Evolutionary conservation across 1,140 invertebrate genomes (phyloP).

Genomic region (Riptortus pedestris): DNA sequence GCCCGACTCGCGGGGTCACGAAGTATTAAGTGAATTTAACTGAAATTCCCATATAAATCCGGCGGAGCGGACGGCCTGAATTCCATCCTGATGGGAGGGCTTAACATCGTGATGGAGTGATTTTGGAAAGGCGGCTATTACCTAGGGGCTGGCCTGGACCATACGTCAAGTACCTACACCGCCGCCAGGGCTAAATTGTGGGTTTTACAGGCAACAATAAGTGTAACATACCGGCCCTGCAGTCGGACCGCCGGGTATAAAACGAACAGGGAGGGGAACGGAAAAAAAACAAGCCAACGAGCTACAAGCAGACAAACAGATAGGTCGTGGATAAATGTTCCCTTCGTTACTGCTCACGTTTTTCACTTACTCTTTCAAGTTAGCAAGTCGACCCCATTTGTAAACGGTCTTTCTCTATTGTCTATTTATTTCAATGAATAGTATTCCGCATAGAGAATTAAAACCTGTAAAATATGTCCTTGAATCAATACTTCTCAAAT

Average conservation of each 20-base stretch:
- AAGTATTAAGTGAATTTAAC: constrained; percentile 10
- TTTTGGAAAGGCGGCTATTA: constrained; percentile 3
- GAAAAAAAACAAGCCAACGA: constrained; percentile 5
- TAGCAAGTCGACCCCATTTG: too few species aligned
- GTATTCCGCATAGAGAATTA: too few species aligned
- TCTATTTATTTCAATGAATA: too few species aligned
- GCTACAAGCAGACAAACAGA: neutral
- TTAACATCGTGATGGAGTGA: constrained; percentile 6
- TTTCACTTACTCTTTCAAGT: neutral
- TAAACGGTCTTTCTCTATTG: too few species aligned
- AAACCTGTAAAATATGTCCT: too few species aligned
- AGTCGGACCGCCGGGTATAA: neutral
- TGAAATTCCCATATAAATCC: constrained; percentile 10
- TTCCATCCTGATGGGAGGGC: constrained; percentile 2
- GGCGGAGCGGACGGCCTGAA: neutral
- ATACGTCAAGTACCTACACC: neutral
- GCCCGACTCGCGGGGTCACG: neutral
- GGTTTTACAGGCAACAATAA: constrained; percentile 5
- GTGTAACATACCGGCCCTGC: constrained; percentile 4
- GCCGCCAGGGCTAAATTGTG: neutral
- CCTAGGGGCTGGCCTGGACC: neutral
- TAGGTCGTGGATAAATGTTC: neutral
- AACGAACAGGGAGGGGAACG: neutral
- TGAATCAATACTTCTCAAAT: too few species aligned
- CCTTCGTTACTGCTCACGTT: constrained; percentile 4